These are phyloP conservation scores for Labia minor DNA, from an alignment of 2,888 invertebrate species.

Conservation along the genomic window DNA sequence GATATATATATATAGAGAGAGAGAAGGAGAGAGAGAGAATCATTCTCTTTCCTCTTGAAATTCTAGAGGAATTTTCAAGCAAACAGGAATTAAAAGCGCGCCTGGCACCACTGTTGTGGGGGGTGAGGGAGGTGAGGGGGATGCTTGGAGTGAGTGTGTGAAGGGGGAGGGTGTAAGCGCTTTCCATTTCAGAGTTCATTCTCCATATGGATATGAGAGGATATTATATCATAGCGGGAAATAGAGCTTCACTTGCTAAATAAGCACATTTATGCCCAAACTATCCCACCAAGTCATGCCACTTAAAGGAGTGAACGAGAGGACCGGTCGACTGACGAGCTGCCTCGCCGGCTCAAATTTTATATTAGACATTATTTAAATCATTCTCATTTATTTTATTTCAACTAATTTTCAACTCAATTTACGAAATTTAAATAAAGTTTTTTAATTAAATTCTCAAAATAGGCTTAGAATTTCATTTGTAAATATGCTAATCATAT, in stretches of 20 bases:
- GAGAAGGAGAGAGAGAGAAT: background rate
- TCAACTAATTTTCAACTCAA: constrained; percentile 5
- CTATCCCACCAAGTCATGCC: background rate
- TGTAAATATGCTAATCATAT: background rate
- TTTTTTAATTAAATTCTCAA: background rate
- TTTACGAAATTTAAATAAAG: background rate
- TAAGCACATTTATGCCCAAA: background rate
- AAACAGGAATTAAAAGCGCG: background rate
- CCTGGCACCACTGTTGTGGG: too few relatives aligned
- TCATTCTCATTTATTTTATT: background rate
- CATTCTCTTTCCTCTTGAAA: background rate
- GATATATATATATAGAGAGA: background rate
- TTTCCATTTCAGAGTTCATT: background rate
- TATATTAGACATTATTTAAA: background rate
- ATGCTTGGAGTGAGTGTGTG: too few relatives aligned
- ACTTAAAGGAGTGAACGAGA: too few relatives aligned
- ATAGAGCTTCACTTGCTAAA: background rate
- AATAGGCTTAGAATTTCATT: background rate
- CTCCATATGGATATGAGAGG: constrained; percentile 13
- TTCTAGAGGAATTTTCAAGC: constrained; percentile 13
- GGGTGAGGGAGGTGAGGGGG: too few relatives aligned
- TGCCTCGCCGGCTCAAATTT: background rate
- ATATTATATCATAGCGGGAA: background rate
- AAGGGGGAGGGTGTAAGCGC: background rate
- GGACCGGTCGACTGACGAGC: too few relatives aligned